Evolutionary conservation across 2,113 vertebrate genomes (phyloP).

Genomic region (Hippocampus zosterae): DNA sequence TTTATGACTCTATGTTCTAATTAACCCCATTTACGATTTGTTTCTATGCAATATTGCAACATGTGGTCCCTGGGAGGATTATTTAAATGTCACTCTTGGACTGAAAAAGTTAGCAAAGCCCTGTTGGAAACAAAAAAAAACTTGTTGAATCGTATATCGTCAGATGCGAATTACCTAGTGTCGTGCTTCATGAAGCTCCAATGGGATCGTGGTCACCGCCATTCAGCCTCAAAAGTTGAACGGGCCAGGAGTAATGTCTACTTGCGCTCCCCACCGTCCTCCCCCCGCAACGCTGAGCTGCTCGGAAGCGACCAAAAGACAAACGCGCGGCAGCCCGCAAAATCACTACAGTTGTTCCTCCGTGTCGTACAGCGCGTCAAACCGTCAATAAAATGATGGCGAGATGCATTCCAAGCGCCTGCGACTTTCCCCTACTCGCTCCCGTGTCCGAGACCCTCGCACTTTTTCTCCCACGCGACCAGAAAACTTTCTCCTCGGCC

Average conservation of each 20-base stretch:
- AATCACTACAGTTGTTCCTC: slow-evolving; percentile 67
- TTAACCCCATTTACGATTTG: neutral
- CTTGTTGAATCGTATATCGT: neutral
- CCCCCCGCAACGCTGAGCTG: slow-evolving; percentile 17
- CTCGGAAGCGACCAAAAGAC: slow-evolving; percentile 47
- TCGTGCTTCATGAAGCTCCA: neutral
- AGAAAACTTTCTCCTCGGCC: slow-evolving; percentile 61
- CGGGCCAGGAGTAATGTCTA: slow-evolving; percentile 5
- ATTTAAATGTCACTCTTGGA: too few species aligned
- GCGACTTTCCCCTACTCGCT: slow-evolving; percentile 48
- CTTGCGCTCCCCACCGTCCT: slow-evolving; percentile 20
- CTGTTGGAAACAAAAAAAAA: neutral
- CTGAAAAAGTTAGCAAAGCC: neutral
- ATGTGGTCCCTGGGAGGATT: neutral
- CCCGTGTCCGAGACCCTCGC: slow-evolving; percentile 47
- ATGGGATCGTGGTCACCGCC: neutral
- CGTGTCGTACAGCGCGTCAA: slow-evolving; percentile 65
- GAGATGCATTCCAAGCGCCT: slow-evolving; percentile 63
- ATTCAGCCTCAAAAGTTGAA: slow-evolving; percentile 4
- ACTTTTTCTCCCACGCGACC: slow-evolving; percentile 34
- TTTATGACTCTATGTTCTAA: neutral
- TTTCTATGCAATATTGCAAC: neutral
- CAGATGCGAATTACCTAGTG: slow-evolving; percentile 5
- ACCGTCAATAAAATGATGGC: slow-evolving; percentile 67
- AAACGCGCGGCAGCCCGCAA: slow-evolving; percentile 62